Evolutionary conservation across 2,797 vertebrate genomes (phyloP), one percentile per base, ranked within the genome.

Genomic region (Sebastes variabilis): DNA sequence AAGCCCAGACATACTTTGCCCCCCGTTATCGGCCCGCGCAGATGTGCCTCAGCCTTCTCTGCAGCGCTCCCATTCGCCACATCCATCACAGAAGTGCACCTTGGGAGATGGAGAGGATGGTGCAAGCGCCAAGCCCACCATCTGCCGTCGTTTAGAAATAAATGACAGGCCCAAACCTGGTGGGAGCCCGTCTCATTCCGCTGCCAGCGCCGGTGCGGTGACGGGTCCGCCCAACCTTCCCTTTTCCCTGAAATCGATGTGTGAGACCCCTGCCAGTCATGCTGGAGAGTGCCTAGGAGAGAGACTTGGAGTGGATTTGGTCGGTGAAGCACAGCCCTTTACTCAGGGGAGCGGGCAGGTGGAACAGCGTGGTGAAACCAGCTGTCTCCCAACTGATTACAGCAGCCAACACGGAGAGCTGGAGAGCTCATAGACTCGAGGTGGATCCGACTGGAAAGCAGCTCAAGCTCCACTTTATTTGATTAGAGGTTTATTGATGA

Each of bases 131-230:
- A 95, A 93, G 88, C 89, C 86, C 89, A 83, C 94, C 94, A 95
- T 95, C 94, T 95, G 94, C 93, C 89, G 88, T 86, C 94, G 93
- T 94, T 95, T 95, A 95, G 93, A 95, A 95, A 94, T 91, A 94
- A 95, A 95, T 94, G 93, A 95, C 94, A 92, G 88, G 82, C 92
- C 86, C 86, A 91, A 94, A 93, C 92, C 94, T 93, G 74, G 89
- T 89, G 94, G 94, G 94, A 94, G 91, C 89, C 87, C 79, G 86
- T 93, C 94, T 94, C 90, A 84, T 94, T 93, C 92, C 71, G 60
- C 78, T 93, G 94, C 94, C 94, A 94, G 88, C 88, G 49, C 69
- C 32, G 80, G 87, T 75, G 84, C 3, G 58, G 88, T 88, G 91
- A 92, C 81, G 88, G 88, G 88, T 89, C 89, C 70, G 85, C 90